Base-by-base conservation (phyloP, 2,113 vertebrate genomes). In the Syngnathus scovelli region DNA sequence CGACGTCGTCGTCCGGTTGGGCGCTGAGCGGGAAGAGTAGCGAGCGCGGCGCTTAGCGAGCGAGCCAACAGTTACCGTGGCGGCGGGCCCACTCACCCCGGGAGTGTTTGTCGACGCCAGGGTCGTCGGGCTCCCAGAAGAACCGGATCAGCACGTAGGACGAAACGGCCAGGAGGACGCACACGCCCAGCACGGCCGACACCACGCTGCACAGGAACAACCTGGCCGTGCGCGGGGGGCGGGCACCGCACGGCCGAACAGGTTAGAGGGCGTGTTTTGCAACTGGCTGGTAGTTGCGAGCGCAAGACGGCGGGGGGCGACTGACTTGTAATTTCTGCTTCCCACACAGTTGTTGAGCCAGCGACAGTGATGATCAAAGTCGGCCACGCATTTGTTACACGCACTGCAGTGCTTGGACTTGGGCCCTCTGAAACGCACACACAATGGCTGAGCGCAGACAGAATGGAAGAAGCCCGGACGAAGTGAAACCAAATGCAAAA, bases 261-360 rank as follows among this genome's bases (percentile, higher is more conserved):
- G 36, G 38, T 27, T 21, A 3, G 19, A 15, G 39, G 19, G 5
- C 23, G 38, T 5, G 27, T 33, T 33, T 33, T 33, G 27, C 27
- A 33, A 33, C 3, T 33, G 27, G 27, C 27, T 33, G 27, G 27
- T 3, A 3, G 3, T 33, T 33, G 27, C 27, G 9, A 12, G 37
- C 9, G 10, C 11, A 10, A 23, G n/a, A 46, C n/a, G 41, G 37
- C 21, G 16, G 21, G 0, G 33, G 4, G 19, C 1, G 4, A 23
- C 23, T 87, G 81, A 96, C 97, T 92, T 91, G 87, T 99, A 99
- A 87, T 99, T 99, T 67, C 96, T 94, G 83, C 95, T 93, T 9
- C 97, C 97, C 71, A 99, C 96, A 48, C 97, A 99, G 90, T 99
- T 99, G 91, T 99, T 99, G 67, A 99, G 93, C 97, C 96, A 99